These are phyloP conservation scores for Ispidina lecontei DNA, from an alignment of 2,797 vertebrate species.

Conservation along the genomic window DNA sequence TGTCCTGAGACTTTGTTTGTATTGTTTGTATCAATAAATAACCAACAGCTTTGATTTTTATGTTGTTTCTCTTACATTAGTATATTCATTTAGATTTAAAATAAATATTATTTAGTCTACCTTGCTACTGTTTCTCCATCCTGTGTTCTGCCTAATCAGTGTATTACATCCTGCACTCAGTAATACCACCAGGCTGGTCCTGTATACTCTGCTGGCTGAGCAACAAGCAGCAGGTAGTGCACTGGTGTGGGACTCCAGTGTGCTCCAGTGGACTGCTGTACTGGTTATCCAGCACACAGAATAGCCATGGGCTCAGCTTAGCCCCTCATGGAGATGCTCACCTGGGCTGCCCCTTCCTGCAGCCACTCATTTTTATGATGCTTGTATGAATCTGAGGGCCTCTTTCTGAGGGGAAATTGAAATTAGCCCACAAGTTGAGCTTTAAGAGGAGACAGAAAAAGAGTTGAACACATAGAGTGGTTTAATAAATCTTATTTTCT, in stretches of 20 bases:
- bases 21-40: not conserved
- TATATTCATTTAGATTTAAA: not conserved
- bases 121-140: not conserved
- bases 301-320: not conserved
- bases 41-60: not conserved
- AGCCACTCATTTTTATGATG: not conserved
- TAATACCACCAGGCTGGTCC: not conserved
- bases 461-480: not conserved
- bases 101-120: not conserved
- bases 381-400: not conserved
- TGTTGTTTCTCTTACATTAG: not conserved
- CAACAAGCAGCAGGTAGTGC: not conserved
- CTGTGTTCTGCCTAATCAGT: not conserved
- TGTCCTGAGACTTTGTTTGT: not conserved
- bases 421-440: not conserved
- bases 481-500: not conserved
- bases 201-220: not conserved
- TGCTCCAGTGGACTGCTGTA: not conserved
- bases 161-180: not conserved
- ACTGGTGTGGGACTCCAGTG: accelerated
- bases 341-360: not conserved
- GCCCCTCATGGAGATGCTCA: not conserved
- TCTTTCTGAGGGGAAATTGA: not conserved
- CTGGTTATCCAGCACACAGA: not conserved
- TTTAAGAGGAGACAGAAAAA: not conserved